A percentile compares a stretch with the other conserved stretches of the same genome.
These are phyloP conservation scores for Sinopyrophorus schimmeli DNA, from an alignment of 2,888 invertebrate genomes.

Conservation along the genomic window DNA sequence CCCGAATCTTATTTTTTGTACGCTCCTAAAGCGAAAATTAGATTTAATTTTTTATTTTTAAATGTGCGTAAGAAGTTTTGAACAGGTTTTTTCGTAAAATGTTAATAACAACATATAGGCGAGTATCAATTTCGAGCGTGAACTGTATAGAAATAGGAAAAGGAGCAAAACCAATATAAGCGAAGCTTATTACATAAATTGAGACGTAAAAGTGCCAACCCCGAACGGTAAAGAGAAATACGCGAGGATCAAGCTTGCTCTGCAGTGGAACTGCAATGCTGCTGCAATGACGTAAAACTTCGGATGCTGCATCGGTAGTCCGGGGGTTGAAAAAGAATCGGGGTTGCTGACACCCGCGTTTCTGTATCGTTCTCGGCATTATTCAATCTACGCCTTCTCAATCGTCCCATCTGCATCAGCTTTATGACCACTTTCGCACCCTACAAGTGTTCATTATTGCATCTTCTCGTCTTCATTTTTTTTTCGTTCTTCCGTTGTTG, in stretches of 20 bases:
- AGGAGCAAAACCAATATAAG: conserved; percentile 8
- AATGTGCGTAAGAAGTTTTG: no score
- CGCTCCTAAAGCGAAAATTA: no score
- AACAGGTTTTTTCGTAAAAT: no score
- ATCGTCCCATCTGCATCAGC: conserved; percentile 43
- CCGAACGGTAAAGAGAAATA: conserved; percentile 18
- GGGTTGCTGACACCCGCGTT: conserved; percentile 33
- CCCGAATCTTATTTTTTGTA: no score
- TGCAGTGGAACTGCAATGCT: conserved; percentile 28
- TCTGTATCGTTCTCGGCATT: conserved; percentile 34
- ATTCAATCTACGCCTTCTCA: conserved; percentile 36
- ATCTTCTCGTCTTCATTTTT: conserved; percentile 6
- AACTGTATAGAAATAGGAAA: conserved; percentile 10
- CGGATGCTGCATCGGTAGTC: conserved; percentile 19
- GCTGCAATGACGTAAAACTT: conserved; percentile 27
- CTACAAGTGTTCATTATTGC: conserved; percentile 47
- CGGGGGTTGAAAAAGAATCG: conserved; percentile 7
- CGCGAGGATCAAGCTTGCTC: conserved; percentile 16
- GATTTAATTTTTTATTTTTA: no score
- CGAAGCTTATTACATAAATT: conserved; percentile 17
- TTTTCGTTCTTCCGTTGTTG: no score
- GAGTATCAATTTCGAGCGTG: no score
- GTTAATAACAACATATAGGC: no score
- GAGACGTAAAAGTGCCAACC: conserved; percentile 18
- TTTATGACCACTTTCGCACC: conserved; percentile 46